phyloP scores from a whole-genome alignment of 2,797 vertebrate genomes.

The Pogonophryne albipinna region DNA sequence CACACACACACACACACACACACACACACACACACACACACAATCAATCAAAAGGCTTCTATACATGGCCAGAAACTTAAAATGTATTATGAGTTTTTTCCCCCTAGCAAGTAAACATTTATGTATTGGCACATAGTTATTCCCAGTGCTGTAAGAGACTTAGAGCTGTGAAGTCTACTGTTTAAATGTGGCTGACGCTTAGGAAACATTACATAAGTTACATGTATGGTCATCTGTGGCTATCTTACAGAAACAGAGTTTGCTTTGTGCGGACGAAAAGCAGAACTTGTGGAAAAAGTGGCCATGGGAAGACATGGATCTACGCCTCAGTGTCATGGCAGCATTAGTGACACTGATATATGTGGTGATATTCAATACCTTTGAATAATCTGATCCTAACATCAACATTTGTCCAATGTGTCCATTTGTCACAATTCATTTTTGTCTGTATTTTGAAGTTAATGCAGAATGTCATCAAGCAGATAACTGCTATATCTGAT shows the following conservation, averaged over 20 bases:
- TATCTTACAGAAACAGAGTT: constrained; percentile 7
- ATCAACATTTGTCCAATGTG: too few species aligned
- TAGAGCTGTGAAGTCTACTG: constrained; percentile 38
- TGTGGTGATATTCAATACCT: background rate
- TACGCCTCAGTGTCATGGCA: background rate
- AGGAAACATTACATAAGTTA: constrained; percentile 53
- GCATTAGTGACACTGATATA: background rate
- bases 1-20: too few species aligned
- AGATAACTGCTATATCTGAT: too few species aligned
- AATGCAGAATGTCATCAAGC: too few species aligned
- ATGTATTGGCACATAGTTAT: constrained; percentile 45
- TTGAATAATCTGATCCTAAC: background rate
- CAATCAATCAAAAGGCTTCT: constrained; percentile 7
- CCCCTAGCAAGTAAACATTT: constrained; percentile 55
- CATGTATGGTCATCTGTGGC: constrained; percentile 2
- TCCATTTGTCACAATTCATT: too few species aligned
- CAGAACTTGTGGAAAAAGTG: background rate
- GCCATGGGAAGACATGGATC: background rate
- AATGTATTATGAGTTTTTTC: constrained; percentile 51
- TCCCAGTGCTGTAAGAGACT: constrained; percentile 48
- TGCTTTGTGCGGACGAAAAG: background rate
- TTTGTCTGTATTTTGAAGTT: too few species aligned
- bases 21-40: too few species aligned
- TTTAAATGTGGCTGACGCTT: constrained; percentile 42
- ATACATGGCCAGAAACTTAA: constrained; percentile 43